These are phyloP conservation scores for Pluvialis apricaria DNA, from an alignment of 2,113 vertebrate genomes.

Conservation along the genomic window DNA sequence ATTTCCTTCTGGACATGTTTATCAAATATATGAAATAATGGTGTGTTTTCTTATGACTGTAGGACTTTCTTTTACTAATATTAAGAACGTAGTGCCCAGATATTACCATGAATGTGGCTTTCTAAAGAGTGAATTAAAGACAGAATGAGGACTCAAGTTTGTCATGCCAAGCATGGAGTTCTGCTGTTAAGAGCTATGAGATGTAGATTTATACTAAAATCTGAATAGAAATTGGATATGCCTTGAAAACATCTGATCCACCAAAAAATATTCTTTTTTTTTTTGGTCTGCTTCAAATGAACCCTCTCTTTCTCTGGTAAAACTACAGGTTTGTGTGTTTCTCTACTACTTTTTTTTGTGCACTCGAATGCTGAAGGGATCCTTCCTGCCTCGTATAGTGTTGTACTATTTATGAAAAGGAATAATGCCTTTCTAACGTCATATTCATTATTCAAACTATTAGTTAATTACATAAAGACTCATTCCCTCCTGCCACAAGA, in stretches of 20 bases:
- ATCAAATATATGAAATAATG: neutral
- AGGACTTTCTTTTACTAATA: neutral
- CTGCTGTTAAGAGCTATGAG: neutral
- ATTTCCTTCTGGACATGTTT: neutral
- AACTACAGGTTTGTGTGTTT: neutral
- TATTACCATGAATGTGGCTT: neutral
- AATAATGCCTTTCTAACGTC: neutral
- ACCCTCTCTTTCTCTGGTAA: neutral
- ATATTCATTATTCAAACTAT: neutral
- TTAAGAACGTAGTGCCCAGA: neutral
- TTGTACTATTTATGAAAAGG: neutral
- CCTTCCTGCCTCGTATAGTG: neutral
- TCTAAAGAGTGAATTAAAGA: neutral
- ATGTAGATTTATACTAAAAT: neutral
- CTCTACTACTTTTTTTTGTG: neutral
- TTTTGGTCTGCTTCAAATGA: neutral
- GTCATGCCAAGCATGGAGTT: neutral
- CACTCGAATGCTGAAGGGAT: neutral
- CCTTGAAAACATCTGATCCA: neutral
- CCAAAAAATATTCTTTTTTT: neutral
- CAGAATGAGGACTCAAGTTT: neutral
- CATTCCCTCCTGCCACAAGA: neutral
- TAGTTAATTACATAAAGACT: neutral
- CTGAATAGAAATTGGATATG: neutral
- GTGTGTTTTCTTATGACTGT: neutral